Evolutionary conservation across 2,113 vertebrate genomes (phyloP), one percentile per base, ranked within the genome.

Genomic region (Tylochromis polylepis): DNA sequence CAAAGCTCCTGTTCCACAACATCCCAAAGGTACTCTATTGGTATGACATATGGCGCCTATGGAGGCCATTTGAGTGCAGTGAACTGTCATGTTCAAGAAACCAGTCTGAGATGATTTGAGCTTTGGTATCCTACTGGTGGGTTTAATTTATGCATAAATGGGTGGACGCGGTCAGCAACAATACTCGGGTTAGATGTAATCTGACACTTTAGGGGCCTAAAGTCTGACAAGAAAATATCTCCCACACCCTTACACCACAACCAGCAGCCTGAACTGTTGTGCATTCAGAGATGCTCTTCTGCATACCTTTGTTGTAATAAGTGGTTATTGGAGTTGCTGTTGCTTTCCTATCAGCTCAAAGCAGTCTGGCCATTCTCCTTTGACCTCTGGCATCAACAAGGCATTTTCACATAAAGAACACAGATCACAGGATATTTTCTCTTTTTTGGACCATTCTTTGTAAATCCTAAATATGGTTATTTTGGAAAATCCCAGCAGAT

Each of bases 61-160:
- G 34, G 20, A 22, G 62, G 34, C 6, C 62, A 22, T 38, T 38
- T 22, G 34, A 67, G n/a, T 14, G 18, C 9, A 62, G 31, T n/a
- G 31, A 62, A 36, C 18, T 20, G 15, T 20, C 59, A 11, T 1
- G 0, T 62, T 62, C 1, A 62, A 2, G 18, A 1, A 36, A 36
- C 0, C 16, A 62, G 2, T 34, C 3, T 20, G 29, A 36, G 31
- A 36, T 36, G 0, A 62, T n/a, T 1, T 36, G 1, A 62, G 31
- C 9, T 62, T 36, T 62, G 59, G 29, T 34, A 20, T 38, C 20
- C 11, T 65, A n/a, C 60, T 38, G 60, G 1, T 22, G 34, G 4
- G 6, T 38, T 38, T n/a, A 14, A n/a, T 2, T 36, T 65, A 8
- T 7, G 11, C 34, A 22, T 14, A 67, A n/a, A 22, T 20, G 20